Percentiles rank a stretch among this genome's conserved stretches.
Evolutionary conservation across 2,888 invertebrate species (phyloP).

Genomic region (Gandaritis pyraliata): DNA sequence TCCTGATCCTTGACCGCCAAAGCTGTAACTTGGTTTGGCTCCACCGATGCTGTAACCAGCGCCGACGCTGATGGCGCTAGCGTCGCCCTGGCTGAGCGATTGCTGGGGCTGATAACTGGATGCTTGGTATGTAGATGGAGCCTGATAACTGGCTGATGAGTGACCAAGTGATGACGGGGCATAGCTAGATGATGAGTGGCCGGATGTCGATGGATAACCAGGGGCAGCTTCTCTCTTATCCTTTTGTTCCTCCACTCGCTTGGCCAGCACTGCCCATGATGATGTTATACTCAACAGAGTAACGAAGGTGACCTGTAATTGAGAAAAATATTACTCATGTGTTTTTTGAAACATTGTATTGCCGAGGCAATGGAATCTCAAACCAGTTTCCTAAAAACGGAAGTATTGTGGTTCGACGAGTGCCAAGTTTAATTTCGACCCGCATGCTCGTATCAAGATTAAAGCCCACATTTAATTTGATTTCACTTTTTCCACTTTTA

Average conservation of each 20-base stretch:
- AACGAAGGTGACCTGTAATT: constrained; percentile 71
- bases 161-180: constrained; percentile 26
- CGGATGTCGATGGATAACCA: constrained; percentile 56
- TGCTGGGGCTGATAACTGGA: constrained; percentile 50
- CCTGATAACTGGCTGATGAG: constrained; percentile 45
- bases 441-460: constrained; percentile 74
- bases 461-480: constrained; percentile 70
- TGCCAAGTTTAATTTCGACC: constrained; percentile 63
- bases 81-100: constrained; percentile 65
- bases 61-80: constrained; percentile 73
- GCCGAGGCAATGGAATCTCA: constrained; percentile 50
- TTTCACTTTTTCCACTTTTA: constrained; percentile 81
- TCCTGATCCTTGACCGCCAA: constrained; percentile 60
- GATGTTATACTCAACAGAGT: constrained; percentile 69
- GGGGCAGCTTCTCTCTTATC: constrained; percentile 70
- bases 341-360: constrained; percentile 11
- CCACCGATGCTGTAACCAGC: constrained; percentile 80
- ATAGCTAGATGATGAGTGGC: constrained; percentile 27
- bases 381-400: constrained; percentile 62
- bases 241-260: constrained; percentile 67
- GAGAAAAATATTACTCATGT: constrained; percentile 41
- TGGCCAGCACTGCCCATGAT: constrained; percentile 67
- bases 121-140: constrained; percentile 38
- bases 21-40: constrained; percentile 65
- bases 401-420: constrained; percentile 51